phyloP scores from a whole-genome alignment of 2,113 vertebrate species.

The Eonycteris spelaea region DNA sequence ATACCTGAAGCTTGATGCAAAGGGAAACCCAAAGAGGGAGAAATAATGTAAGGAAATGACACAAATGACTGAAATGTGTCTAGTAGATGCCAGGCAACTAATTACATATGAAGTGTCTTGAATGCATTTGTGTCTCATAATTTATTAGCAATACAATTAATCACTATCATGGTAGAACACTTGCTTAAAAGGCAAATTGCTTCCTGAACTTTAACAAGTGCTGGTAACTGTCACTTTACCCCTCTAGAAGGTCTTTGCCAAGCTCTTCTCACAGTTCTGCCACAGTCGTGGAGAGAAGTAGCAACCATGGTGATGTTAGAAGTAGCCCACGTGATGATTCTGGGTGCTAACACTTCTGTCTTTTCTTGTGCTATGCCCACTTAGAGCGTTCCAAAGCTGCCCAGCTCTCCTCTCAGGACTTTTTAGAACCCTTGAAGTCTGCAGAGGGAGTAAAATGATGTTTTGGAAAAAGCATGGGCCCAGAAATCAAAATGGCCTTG shows the following conservation, averaged over 20 bases:
- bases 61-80: neutral
- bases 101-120: slow-evolving; percentile 12
- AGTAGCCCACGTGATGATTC: neutral
- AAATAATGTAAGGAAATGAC: slow-evolving; percentile 47
- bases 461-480: neutral
- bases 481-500: neutral
- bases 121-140: neutral
- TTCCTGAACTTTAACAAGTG: neutral
- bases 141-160: neutral
- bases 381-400: neutral
- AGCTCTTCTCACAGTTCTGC: neutral
- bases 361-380: neutral
- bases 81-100: neutral
- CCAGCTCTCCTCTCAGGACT: neutral
- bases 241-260: neutral
- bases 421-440: neutral
- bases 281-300: neutral
- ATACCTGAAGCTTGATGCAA: slow-evolving; percentile 45
- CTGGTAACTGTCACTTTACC: neutral
- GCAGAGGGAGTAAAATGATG: neutral
- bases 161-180: neutral
- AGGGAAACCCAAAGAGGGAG: neutral
- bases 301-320: neutral
- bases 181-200: neutral
- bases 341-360: neutral